phyloP scores from a whole-genome alignment of 2,797 vertebrate genomes.

The Sternarchorhynchus goeldii region DNA sequence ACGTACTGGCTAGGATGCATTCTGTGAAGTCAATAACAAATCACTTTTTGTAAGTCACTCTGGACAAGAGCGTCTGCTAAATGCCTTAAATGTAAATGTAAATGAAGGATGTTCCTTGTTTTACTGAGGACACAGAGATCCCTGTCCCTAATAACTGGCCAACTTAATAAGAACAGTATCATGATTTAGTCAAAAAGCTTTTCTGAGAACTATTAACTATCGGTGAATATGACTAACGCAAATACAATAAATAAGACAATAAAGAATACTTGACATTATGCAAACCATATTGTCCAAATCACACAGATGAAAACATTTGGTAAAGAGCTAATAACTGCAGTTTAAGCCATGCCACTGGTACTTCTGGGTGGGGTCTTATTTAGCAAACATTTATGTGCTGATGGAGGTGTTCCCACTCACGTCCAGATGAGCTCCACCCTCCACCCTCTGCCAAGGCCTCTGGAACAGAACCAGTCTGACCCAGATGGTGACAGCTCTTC shows the following conservation, averaged over 20 bases:
- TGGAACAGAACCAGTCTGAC: slow-evolving; percentile 30
- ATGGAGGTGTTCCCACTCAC: slow-evolving; percentile 34
- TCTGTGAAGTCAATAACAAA: too few species aligned
- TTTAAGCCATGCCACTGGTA: slow-evolving; percentile 11
- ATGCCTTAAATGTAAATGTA: too few species aligned
- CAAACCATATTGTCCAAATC: neutral
- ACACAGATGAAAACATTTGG: neutral
- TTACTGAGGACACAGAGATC: neutral
- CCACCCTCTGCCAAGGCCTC: neutral
- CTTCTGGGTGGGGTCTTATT: slow-evolving; percentile 26
- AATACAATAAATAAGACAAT: neutral
- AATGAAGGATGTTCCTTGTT: neutral
- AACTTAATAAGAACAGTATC: neutral
- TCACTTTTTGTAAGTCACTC: too few species aligned
- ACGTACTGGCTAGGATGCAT: too few species aligned
- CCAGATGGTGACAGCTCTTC: slow-evolving; percentile 52
- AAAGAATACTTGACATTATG: neutral
- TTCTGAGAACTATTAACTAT: neutral
- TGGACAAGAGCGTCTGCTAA: too few species aligned
- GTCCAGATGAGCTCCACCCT: slow-evolving; percentile 19
- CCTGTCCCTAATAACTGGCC: neutral
- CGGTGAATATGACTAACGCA: neutral
- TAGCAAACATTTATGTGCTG: slow-evolving; percentile 33
- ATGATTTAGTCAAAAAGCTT: slow-evolving; percentile 4
- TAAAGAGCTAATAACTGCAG: neutral